Evolutionary conservation across 1,140 invertebrate species (phyloP), one percentile per base, ranked within the genome.

Genomic region (Leucophenga varia): DNA sequence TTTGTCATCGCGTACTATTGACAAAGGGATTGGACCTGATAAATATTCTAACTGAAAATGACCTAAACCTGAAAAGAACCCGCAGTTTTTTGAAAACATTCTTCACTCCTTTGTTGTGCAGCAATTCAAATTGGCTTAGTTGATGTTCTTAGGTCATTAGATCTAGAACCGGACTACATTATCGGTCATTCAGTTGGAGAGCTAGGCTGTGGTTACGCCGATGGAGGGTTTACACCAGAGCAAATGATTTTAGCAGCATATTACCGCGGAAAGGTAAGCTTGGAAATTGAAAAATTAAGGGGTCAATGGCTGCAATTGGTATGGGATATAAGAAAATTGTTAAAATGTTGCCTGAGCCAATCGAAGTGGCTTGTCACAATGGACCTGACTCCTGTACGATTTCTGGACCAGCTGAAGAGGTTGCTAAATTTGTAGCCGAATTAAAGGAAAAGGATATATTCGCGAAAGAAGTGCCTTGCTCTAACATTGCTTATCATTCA

Each of bases 171-270:
- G 3, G 89, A 95, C 76, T 89, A 86, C 28, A 88, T 95, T 37
- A 84, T 95, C 63, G 92, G 84, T 3, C 91, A 95, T 71, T 93
- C 91, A n/a, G 89, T 90, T 1, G 90, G 90, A 17, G 89, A 92
- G 76, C 70, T 92, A n/a, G 91, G 89, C 2, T 95, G 91, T 76
- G 89, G 86, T 13, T 95, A 95, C 79, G 90, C 89, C 30, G 92
- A 95, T 76, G 90, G 88, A 2, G 87, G 86, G 46, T 80, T 94
- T 45, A 91, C 89, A 7, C 81, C 84, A 2, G 88, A 93, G 67
- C 85, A 95, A 77, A 89, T 89, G 76, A 84, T 95, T 41, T 61
- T 92, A 9, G 81, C 87, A 16, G 86, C 91, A 9, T 95, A 94
- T 75, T 93, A 85, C 57, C 79, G 93, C 76, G 95, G 94, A 3